phyloP scores from a whole-genome alignment of 2,113 vertebrate genomes.

The Panthera tigris region DNA sequence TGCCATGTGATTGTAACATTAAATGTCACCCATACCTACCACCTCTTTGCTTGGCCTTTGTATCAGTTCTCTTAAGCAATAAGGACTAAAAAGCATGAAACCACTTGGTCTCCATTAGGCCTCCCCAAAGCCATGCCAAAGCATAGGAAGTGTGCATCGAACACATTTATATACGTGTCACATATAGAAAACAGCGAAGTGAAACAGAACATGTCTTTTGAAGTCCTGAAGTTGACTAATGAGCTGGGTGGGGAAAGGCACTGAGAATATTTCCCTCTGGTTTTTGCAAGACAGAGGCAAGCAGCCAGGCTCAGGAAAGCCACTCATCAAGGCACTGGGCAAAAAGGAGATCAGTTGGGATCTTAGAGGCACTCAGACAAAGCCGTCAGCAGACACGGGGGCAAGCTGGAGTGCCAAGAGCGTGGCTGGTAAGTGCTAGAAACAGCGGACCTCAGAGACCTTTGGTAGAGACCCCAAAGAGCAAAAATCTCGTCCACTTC shows the following conservation, averaged over 20 bases:
- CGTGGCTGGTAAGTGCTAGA: neutral
- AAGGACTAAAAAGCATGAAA: conserved; percentile 26
- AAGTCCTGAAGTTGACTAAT: conserved; percentile 71
- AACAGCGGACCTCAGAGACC: neutral
- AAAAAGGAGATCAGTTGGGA: neutral
- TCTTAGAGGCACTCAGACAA: neutral
- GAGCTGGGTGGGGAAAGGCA: conserved; percentile 44
- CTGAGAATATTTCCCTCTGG: conserved; percentile 8
- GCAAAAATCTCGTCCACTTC: neutral
- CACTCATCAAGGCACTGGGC: neutral
- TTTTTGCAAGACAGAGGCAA: conserved; percentile 1
- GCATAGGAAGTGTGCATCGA: neutral
- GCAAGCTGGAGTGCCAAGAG: neutral
- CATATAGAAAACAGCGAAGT: conserved; percentile 62
- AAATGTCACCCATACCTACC: conserved; percentile 37
- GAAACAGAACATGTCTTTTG: conserved; percentile 41
- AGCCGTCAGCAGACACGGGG: neutral
- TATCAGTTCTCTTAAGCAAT: conserved; percentile 24
- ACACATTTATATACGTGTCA: conserved; percentile 62
- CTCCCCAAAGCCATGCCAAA: neutral
- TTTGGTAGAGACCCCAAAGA: neutral
- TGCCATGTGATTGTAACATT: conserved; percentile 1
- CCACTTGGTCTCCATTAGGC: conserved; percentile 12
- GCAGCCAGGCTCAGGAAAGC: conserved; percentile 38
- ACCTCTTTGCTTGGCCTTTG: conserved; percentile 23